Base-by-base conservation (phyloP, 2,888 invertebrate genomes). In the Drosophila gaucha region DNA sequence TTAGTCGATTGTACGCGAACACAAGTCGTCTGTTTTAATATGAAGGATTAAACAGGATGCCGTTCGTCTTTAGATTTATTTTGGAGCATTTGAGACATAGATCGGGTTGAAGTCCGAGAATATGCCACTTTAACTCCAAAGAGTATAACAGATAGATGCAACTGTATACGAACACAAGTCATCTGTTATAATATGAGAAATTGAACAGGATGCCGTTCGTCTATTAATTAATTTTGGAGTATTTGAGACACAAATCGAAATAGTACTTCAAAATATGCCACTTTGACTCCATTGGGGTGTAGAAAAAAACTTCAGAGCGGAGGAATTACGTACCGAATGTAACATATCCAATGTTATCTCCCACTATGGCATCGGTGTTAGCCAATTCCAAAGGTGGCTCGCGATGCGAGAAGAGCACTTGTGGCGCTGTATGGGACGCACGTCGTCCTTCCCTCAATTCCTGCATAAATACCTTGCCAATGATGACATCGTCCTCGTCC, bases 401-500 rank as follows among this genome's bases (percentile, higher is more conserved):
- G 90, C 97, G 96, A 93, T 99, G 98, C 91, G 96, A 96, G 92
- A 97, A 97, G 82, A 97, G 92, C 86, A 97, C 97, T 93, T 96
- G 96, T 33, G 97, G 97, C 65, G 98, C 97, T 54, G 98, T 98
- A 90, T 98, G 98, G 78, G 97, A 97, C 24, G 98, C 98, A 91
- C 98, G 94, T 75, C 99, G 94, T 16, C 99, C 99, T 93, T 99
- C 99, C 91, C 98, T 98, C 89, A 99, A 95, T 93, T 99, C 99
- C 93, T 99, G 99, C 95, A 99, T 97, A 93, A 99, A 99, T 86
- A 99, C 97, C 93, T 99, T 99, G 59, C 99, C 99, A 92, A 99
- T 97, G 56, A 99, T 96, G 90, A 99, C 96, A 92, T 99, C 99
- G 91, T 99, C 98, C 90, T 98, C 98, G 91, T 99, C 99, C 89